Conservation (phyloP, 2,113 vertebrate species). For the Brachionichthys hirsutus region DNA sequence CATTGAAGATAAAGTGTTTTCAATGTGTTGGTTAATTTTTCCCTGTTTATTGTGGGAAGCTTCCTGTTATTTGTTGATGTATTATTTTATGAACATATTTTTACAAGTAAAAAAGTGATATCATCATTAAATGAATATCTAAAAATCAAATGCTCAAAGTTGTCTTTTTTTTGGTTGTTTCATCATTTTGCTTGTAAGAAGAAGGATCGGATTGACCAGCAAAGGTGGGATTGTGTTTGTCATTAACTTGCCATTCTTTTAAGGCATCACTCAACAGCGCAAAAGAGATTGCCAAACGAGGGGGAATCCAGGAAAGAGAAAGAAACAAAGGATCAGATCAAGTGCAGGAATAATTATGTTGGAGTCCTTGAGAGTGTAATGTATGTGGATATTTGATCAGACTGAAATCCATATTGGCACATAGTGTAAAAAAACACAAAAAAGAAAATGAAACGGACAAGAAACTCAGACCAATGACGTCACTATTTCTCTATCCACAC, state of each 20-base stretch:
- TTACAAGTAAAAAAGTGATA: slow-evolving; percentile 62
- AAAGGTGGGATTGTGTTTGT: slow-evolving; percentile 13
- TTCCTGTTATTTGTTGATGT: slow-evolving; percentile 42
- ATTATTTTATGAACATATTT: slow-evolving; percentile 70
- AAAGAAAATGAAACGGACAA: no score
- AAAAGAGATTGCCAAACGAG: not conserved
- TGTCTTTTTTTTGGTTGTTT: slow-evolving; percentile 14
- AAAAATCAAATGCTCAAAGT: slow-evolving; percentile 2
- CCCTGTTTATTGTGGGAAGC: slow-evolving; percentile 80
- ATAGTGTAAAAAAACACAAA: not conserved
- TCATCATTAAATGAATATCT: slow-evolving; percentile 74
- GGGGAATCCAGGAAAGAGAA: not conserved
- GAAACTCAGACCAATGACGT: no score
- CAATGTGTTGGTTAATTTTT: slow-evolving; percentile 68
- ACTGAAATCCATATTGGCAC: not conserved
- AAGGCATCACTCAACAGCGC: slow-evolving; percentile 16
- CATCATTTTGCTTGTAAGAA: slow-evolving; percentile 11
- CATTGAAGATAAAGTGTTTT: slow-evolving; percentile 78
- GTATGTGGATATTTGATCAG: not conserved
- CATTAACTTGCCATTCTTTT: slow-evolving; percentile 26
- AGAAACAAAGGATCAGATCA: not conserved
- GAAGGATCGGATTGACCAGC: slow-evolving; percentile 18
- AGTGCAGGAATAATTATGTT: not conserved
- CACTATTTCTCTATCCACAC: no score
- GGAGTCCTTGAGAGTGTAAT: not conserved